Evolutionary conservation across 2,113 vertebrate genomes (phyloP), one percentile per base, ranked within the genome.

Genomic region (Cynoglossus semilaevis): DNA sequence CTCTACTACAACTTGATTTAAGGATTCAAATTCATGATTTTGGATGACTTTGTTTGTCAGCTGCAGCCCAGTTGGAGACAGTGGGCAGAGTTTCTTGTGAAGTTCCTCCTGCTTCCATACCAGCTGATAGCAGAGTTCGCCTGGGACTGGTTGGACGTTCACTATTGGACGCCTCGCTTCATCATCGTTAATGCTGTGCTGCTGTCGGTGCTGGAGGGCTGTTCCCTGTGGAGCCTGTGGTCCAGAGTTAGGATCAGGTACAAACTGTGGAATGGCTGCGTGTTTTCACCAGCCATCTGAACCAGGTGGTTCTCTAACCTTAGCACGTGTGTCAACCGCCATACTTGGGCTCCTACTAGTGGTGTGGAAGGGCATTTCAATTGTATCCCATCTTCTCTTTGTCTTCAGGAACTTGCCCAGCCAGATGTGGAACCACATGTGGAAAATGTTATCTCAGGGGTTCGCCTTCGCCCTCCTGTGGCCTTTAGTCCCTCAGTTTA

Each of bases 91-190:
- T 97, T 98, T 72, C 83, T 92, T 9, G 85, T 95, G 10, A 97
- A 97, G 48, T 98, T 93, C 70, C 70, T 90, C 43, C 87, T 97
- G 80, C 88, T 98, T 52, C 96, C 96, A 0, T 97, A 98, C 84
- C 94, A 97, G 82, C 81, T 98, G 76, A 91, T 97, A 15, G 94
- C 94, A n/a, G 95, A 94, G 74, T 96, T 98, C 82, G 95, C 96
- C 0, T 96, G 94, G 93, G 93, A 95, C 79, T 97, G 95, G 96
- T 78, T 98, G 58, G 90, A 93, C 1, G 88, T 93, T 49, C 95
- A 98, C 64, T 97, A 96, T 81, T 98, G 96, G 96, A 98, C 94
- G 0, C 95, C 96, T 1, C 92, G 94, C 49, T 94, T 97, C 78
- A 91, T 97, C 59, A 95, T 97, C 3, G 92, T 96, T 17, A 95